phyloP scores from a whole-genome alignment of 1,140 invertebrate species.

The Tetramorium alpestre region DNA sequence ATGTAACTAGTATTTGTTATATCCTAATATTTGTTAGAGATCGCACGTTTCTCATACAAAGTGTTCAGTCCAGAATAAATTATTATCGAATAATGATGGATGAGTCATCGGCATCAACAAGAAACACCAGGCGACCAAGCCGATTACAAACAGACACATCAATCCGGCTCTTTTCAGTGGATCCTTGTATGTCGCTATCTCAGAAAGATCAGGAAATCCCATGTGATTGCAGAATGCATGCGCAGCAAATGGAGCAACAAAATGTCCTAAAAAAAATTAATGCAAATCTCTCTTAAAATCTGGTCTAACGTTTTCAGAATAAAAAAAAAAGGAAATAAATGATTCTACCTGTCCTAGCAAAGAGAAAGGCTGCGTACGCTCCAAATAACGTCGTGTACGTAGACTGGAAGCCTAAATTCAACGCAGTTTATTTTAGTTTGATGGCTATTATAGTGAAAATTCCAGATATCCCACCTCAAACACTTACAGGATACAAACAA shows the following conservation, averaged over 20 bases:
- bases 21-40: slow-evolving; percentile 46
- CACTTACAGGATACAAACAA: slow-evolving; percentile 89
- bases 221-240: slow-evolving; percentile 98
- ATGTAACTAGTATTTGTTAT: slow-evolving; percentile 26
- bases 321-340: slow-evolving; percentile 11
- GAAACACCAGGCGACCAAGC: slow-evolving; percentile 92
- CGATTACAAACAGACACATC: slow-evolving; percentile 90
- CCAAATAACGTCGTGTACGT: slow-evolving; percentile 97
- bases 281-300: background rate
- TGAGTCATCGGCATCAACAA: slow-evolving; percentile 92
- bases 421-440: background rate
- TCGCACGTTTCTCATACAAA: slow-evolving; percentile 68
- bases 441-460: background rate
- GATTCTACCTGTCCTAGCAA: slow-evolving; percentile 89
- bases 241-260: slow-evolving; percentile 94
- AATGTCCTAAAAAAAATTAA: slow-evolving; percentile 89
- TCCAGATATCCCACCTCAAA: slow-evolving; percentile 65
- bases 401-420: slow-evolving; percentile 93
- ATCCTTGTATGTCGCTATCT: slow-evolving; percentile 90
- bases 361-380: slow-evolving; percentile 96
- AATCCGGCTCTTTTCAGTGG: slow-evolving; percentile 88
- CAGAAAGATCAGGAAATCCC: slow-evolving; percentile 96
- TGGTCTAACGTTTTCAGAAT: background rate
- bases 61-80: slow-evolving; percentile 86
- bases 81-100: slow-evolving; percentile 92